Evolutionary conservation across 2,888 invertebrate species (phyloP), one percentile per base, ranked within the genome.

Genomic region (Idaea aversata): DNA sequence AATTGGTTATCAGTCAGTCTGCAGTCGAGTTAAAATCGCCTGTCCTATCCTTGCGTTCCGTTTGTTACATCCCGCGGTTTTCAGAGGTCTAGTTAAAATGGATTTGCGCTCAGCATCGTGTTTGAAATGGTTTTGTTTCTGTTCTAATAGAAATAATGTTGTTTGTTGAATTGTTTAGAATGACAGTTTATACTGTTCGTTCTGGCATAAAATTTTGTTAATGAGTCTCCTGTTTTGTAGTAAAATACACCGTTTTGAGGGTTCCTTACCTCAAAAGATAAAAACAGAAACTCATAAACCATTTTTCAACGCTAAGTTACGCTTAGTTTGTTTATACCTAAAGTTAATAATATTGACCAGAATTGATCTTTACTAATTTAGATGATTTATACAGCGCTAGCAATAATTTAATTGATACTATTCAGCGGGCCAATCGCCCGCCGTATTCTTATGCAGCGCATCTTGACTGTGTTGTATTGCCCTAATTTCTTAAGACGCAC

Each of bases 51-150:
- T 10, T 47, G 47, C 47, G 0, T 3, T 47, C 47, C 47, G 47
- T 47, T 13, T 47, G 47, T 13, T 7, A 10, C 47, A 13, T 10
- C 10, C 13, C 13, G 47, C 13, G 10, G 34, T 16, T 25, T 62
- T 60, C 61, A 60, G 47, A 61, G 69, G 61, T 63, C 69, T 61
- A 10, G 62, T 61, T 67, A 35, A 34, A 64, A 61, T 67, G 62
- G 67, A 61, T 64, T 47, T 16, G 34, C 38, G 35, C 47, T 65
- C 15, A 61, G 61, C 47, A 16, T 64, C 63, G 65, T 63, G 66
- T 66, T 66, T 69, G 62, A 65, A 68, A 66, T 66, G 65, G 63
- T 62, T 59, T 59, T 34, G 59, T 16, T 59, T 59, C 59, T 59
- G 34, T 59, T 47, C 47, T 47, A 47, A 47, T 47, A 47, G 47